Evolutionary conservation across 2,888 invertebrate species (phyloP).

Genomic region (Zygogramma bicolorata): DNA sequence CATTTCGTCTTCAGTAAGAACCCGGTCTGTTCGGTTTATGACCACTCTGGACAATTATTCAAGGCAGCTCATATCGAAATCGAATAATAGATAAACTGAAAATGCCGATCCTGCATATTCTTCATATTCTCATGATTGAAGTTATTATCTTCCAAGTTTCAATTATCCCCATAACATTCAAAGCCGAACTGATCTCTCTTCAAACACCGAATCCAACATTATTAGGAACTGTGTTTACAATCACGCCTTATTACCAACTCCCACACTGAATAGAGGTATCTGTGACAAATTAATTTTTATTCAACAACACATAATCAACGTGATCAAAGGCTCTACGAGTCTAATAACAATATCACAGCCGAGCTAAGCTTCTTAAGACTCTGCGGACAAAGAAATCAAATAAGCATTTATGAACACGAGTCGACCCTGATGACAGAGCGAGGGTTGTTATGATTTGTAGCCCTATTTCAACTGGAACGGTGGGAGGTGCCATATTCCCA

Average conservation of each 20-base stretch:
- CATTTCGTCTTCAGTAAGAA: too few species aligned
- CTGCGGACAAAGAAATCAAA: conserved; percentile 44
- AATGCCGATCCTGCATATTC: too few species aligned
- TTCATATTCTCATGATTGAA: too few species aligned
- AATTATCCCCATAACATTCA: neutral
- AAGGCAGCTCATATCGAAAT: too few species aligned
- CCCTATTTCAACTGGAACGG: conserved; percentile 60
- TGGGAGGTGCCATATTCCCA: conserved; percentile 61
- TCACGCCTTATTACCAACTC: neutral
- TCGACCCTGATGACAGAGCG: conserved; percentile 54
- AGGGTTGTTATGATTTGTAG: conserved; percentile 63
- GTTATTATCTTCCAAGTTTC: too few species aligned
- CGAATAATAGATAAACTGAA: too few species aligned
- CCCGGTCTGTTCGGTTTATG: too few species aligned
- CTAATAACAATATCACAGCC: conserved; percentile 41
- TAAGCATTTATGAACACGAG: conserved; percentile 48
- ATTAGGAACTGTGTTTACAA: neutral
- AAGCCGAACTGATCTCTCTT: neutral
- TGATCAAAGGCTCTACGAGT: conserved; percentile 33
- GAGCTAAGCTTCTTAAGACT: conserved; percentile 40
- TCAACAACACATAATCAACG: conserved; percentile 31
- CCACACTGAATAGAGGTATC: conserved; percentile 7
- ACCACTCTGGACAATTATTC: too few species aligned
- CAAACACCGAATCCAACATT: neutral
- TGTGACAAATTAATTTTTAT: conserved; percentile 38